Evolutionary conservation across 2,797 vertebrate genomes (phyloP).

Genomic region (Thalassophryne amazonica): DNA sequence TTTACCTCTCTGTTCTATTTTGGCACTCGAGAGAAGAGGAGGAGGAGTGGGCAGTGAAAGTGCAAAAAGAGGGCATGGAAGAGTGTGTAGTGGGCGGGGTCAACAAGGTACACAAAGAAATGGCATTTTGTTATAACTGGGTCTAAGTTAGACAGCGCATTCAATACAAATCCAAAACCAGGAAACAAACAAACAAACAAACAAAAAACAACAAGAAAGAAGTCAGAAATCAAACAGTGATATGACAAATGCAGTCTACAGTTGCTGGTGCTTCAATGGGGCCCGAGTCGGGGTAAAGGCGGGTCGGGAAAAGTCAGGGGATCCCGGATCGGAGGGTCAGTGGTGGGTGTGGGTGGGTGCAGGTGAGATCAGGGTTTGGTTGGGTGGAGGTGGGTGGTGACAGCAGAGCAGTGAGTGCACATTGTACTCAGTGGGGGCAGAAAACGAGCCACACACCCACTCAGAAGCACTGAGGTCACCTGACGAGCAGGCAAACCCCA

Average conservation of each 20-base stretch:
- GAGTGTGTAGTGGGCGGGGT: slow-evolving; percentile 51
- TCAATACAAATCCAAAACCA: slow-evolving; percentile 78
- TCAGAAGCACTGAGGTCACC: slow-evolving; percentile 71
- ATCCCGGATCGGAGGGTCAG: slow-evolving; percentile 33
- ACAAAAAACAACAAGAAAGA: slow-evolving; percentile 61
- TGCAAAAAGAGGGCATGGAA: slow-evolving; percentile 74
- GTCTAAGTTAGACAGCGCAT: slow-evolving; percentile 80
- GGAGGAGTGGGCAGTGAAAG: slow-evolving; percentile 76
- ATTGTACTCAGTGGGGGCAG: no score
- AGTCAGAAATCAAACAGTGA: slow-evolving; percentile 76
- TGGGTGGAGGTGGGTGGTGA: slow-evolving; percentile 37
- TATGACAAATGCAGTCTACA: slow-evolving; percentile 83
- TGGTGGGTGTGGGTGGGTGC: slow-evolving; percentile 51
- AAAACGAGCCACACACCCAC: slow-evolving; percentile 63
- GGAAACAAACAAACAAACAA: slow-evolving; percentile 57
- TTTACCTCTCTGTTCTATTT: slow-evolving; percentile 73
- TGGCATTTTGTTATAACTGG: slow-evolving; percentile 83
- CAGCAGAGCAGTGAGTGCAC: neutral
- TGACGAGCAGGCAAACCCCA: slow-evolving; percentile 40
- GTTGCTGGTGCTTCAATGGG: slow-evolving; percentile 81
- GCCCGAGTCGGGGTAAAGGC: slow-evolving; percentile 43
- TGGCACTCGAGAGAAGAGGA: slow-evolving; percentile 82
- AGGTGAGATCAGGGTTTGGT: slow-evolving; percentile 12
- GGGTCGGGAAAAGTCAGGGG: slow-evolving; percentile 4
- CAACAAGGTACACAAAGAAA: slow-evolving; percentile 86